A percentile compares a stretch with the other conserved stretches of the same genome.
Conservation (phyloP, 2,888 invertebrate genomes). For the Leptinotarsa haldemani region DNA sequence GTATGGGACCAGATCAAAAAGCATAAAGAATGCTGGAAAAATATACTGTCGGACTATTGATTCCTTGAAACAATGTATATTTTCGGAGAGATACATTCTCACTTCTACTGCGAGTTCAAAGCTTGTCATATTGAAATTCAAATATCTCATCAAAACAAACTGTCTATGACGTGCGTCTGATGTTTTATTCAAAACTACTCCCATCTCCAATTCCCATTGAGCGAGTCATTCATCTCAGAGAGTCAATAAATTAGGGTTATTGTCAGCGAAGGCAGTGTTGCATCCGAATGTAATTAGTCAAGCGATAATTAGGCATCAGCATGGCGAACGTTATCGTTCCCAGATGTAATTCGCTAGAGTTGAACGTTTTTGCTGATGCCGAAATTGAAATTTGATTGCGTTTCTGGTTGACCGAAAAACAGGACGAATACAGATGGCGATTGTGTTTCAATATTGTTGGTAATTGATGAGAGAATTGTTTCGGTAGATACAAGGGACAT, state of each 20-base stretch:
- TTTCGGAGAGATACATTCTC: no score
- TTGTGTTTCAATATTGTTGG: not conserved
- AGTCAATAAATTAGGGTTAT: not conserved
- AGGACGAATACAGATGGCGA: not conserved
- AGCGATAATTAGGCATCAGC: constrained; percentile 8
- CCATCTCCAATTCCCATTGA: constrained; percentile 12
- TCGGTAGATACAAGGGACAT: no score
- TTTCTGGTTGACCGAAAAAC: constrained; percentile 24
- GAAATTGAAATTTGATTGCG: constrained; percentile 19
- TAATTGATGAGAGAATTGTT: not conserved
- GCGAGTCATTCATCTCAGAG: not conserved
- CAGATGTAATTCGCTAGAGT: not conserved
- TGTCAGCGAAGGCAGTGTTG: constrained; percentile 10
- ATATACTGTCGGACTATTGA: no score
- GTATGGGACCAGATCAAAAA: no score
- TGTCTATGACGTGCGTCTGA: not conserved
- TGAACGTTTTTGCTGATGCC: constrained; percentile 19
- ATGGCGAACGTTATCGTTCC: constrained; percentile 11
- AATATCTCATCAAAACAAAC: no score
- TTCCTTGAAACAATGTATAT: no score
- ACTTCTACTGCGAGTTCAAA: no score
- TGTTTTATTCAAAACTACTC: not conserved
- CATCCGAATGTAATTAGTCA: constrained; percentile 8
- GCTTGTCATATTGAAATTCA: no score
- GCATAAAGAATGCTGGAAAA: no score